Conservation (phyloP, 2,113 vertebrate genomes). For the Cepphus grylle region DNA sequence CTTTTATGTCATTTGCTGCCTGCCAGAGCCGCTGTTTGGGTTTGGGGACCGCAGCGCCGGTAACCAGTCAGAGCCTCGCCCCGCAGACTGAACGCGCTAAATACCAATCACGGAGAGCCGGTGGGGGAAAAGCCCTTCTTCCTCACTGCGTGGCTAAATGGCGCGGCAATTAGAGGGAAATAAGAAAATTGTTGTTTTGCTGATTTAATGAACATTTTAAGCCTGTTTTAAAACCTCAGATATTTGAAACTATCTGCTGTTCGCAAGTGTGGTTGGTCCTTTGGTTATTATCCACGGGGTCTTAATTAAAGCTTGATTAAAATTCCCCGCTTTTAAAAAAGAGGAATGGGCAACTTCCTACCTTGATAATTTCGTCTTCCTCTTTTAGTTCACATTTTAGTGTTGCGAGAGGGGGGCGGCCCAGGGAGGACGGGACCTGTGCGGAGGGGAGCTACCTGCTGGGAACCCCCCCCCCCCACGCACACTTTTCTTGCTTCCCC, state of each 20-base stretch:
- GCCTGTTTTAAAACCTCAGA: constrained; percentile 65
- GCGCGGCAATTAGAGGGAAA: constrained; percentile 74
- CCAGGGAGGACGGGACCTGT: not conserved
- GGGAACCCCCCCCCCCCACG: not conserved
- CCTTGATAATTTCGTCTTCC: constrained; percentile 25
- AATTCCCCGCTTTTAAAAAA: constrained; percentile 68
- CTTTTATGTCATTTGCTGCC: not conserved
- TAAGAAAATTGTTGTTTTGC: constrained; percentile 79
- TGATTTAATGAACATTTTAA: constrained; percentile 80
- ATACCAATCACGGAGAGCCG: constrained; percentile 51
- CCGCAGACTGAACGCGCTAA: not conserved
- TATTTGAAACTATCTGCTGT: constrained; percentile 68
- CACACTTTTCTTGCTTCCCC: not conserved
- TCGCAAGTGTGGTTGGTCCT: constrained; percentile 68
- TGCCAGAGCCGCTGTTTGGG: constrained; percentile 8
- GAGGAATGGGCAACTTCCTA: constrained; percentile 54
- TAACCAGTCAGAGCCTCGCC: not conserved
- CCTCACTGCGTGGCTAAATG: constrained; percentile 71
- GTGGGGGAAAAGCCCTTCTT: constrained; percentile 32
- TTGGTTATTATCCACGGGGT: constrained; percentile 72
- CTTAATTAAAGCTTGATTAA: constrained; percentile 79
- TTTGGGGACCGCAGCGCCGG: not conserved
- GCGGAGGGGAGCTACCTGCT: not conserved
- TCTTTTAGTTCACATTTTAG: constrained; percentile 38
- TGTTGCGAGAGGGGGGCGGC: not conserved